phyloP scores from a whole-genome alignment of 2,888 invertebrate species.

The Phasia obesa region DNA sequence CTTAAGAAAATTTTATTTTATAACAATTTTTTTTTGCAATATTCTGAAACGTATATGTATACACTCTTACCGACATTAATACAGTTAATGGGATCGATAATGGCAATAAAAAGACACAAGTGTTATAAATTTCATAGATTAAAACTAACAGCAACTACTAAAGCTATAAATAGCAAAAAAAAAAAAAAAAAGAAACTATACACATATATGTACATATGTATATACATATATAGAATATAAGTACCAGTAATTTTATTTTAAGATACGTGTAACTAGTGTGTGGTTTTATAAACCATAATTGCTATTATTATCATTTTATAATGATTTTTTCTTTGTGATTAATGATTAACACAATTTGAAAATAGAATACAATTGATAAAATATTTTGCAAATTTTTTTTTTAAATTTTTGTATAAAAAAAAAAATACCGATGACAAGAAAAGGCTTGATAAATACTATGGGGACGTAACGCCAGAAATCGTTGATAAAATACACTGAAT shows the following conservation, averaged over 20 bases:
- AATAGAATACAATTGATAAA: too few relatives aligned
- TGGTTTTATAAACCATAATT: slow-evolving; percentile 2
- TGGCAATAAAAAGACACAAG: slow-evolving; percentile 54
- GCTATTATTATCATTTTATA: slow-evolving; percentile 2
- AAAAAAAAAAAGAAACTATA: not conserved
- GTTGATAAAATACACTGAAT: too few relatives aligned
- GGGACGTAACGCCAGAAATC: too few relatives aligned
- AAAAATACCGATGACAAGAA: too few relatives aligned
- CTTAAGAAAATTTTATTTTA: too few relatives aligned
- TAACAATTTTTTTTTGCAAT: too few relatives aligned
- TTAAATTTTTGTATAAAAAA: too few relatives aligned
- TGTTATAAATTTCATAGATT: slow-evolving; percentile 59
- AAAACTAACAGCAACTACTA: slow-evolving; percentile 34
- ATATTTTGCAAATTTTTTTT: too few relatives aligned
- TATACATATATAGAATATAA: not conserved
- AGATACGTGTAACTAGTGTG: slow-evolving; percentile 6
- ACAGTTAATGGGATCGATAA: slow-evolving; percentile 53
- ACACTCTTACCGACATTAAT: not conserved
- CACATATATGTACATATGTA: not conserved
- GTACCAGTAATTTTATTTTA: not conserved
- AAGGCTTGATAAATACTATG: too few relatives aligned
- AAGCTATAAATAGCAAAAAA: too few relatives aligned
- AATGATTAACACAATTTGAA: too few relatives aligned
- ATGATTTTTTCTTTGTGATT: not conserved
- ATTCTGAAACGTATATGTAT: too few relatives aligned